Conservation (phyloP, 2,888 invertebrate genomes). For the Tipula confusa region DNA sequence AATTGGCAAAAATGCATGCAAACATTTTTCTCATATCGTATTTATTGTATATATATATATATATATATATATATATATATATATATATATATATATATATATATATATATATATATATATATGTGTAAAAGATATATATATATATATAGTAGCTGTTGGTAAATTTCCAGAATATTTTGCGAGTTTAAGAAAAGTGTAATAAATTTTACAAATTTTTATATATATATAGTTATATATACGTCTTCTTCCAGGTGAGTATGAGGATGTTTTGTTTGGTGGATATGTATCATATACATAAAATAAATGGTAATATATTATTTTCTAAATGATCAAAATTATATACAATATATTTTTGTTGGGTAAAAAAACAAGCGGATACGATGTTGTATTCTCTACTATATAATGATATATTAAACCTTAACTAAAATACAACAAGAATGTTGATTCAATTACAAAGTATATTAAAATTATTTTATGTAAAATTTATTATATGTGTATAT, state of each 20-base stretch:
- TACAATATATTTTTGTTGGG: background rate
- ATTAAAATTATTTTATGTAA: slow-evolving; percentile 14
- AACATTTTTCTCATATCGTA: background rate
- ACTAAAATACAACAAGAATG: background rate
- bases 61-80: background rate
- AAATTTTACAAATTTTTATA: no score
- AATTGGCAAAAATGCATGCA: background rate
- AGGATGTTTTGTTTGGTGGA: no score
- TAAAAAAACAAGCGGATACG: background rate
- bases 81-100: background rate
- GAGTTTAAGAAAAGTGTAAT: no score
- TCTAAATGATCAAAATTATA: background rate
- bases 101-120: background rate
- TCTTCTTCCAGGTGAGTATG: background rate
- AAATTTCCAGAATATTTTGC: no score
- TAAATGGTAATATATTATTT: background rate
- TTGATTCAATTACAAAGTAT: background rate
- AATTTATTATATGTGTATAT: background rate
- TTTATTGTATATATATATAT: background rate
- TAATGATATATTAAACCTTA: slow-evolving; percentile 17
- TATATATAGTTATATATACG: background rate
- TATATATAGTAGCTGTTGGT: no score
- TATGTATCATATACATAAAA: background rate
- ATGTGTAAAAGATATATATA: no score
- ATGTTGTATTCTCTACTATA: background rate